Evolutionary conservation across 1,140 invertebrate species (phyloP).

Genomic region (Patella vulgata): DNA sequence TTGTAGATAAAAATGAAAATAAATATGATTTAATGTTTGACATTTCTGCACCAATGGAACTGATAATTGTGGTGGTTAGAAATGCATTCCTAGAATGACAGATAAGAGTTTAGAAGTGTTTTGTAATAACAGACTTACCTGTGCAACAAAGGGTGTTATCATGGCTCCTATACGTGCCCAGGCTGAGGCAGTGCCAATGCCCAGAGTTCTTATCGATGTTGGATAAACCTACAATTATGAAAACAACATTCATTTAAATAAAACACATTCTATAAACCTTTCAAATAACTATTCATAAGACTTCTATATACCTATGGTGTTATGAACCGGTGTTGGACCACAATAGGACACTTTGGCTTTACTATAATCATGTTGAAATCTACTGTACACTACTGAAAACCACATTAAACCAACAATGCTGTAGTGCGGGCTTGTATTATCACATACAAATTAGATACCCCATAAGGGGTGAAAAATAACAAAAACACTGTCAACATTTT

Average conservation of each 20-base stretch:
- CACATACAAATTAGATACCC: not conserved
- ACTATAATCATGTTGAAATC: no score
- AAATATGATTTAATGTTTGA: not conserved
- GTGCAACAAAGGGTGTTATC: constrained; percentile 93
- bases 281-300: no score
- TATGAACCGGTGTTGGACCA: no score
- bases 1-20: not conserved
- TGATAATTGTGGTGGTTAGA: not conserved
- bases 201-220: constrained; percentile 85
- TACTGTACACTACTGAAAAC: no score
- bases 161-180: constrained; percentile 94
- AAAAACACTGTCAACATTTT: no score
- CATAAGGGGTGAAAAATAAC: not conserved
- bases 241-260: constrained; percentile 1
- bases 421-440: not conserved
- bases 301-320: no score
- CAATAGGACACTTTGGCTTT: no score
- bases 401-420: no score
- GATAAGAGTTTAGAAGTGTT: no score
- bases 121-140: no score
- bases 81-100: not conserved
- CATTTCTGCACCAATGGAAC: not conserved
- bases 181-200: constrained; percentile 87
- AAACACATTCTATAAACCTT: no score
- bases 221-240: constrained; percentile 74